Evolutionary conservation across 2,888 invertebrate genomes (phyloP).

Genomic region (Spilarctia lutea): DNA sequence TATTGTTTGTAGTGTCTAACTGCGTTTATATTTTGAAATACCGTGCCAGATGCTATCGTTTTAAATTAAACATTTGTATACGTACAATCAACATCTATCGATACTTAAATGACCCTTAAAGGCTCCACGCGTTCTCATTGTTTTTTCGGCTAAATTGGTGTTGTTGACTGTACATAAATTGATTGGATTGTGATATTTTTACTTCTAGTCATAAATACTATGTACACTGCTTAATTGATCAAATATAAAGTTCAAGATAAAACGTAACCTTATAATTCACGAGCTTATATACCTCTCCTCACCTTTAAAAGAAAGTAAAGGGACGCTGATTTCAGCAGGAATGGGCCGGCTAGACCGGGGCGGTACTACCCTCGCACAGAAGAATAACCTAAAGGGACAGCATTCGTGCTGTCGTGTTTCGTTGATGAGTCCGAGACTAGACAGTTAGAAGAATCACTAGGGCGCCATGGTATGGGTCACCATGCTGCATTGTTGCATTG

Average conservation of each 20-base stretch:
- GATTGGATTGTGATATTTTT: slow-evolving; percentile 75
- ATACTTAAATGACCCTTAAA: neutral
- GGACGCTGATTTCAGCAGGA: too few species aligned
- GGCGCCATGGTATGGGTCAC: too few species aligned
- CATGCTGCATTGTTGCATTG: too few species aligned
- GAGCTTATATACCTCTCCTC: too few species aligned
- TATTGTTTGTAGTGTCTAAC: neutral
- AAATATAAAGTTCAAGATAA: slow-evolving; percentile 51
- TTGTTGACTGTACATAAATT: slow-evolving; percentile 53
- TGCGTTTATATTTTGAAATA: neutral
- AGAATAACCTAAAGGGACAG: too few species aligned
- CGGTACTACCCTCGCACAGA: too few species aligned
- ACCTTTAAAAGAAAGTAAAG: too few species aligned
- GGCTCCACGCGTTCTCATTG: slow-evolving; percentile 21
- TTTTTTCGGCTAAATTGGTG: slow-evolving; percentile 36
- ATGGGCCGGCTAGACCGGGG: too few species aligned
- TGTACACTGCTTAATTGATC: slow-evolving; percentile 57
- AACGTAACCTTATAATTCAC: neutral
- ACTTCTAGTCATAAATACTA: slow-evolving; percentile 55
- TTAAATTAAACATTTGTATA: neutral
- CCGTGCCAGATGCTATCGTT: neutral
- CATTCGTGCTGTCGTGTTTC: too few species aligned
- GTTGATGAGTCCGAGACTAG: too few species aligned
- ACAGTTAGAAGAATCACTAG: too few species aligned
- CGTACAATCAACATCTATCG: neutral